These are phyloP conservation scores for Orius insidiosus DNA, from an alignment of 1,140 invertebrate species.

Conservation along the genomic window DNA sequence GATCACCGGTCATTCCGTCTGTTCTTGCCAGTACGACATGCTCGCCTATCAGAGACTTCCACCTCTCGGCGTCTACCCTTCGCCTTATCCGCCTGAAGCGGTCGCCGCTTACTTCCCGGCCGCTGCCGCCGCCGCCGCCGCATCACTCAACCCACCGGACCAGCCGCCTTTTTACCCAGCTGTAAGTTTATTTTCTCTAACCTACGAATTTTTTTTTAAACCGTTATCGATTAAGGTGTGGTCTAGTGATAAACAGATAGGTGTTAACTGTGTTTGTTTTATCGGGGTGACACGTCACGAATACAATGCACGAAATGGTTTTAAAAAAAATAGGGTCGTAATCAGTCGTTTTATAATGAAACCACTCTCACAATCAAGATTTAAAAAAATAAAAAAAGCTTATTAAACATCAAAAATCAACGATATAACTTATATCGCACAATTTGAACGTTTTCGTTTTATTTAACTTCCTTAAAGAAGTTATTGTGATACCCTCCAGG, in stretches of 20 bases:
- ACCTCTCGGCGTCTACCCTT: conserved; percentile 60
- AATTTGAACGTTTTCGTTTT: too few species aligned
- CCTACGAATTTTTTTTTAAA: not conserved
- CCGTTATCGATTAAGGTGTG: not conserved
- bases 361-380: not conserved
- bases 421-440: too few species aligned
- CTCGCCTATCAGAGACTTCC: conserved; percentile 43
- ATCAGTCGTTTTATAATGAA: not conserved
- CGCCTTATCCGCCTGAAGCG: conserved; percentile 33
- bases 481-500: too few species aligned
- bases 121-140: conserved; percentile 34
- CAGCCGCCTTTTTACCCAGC: conserved; percentile 67
- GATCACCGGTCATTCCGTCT: conserved; percentile 77
- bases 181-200: conserved; percentile 37
- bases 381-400: too few species aligned
- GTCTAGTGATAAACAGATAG: too few species aligned
- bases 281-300: not conserved
- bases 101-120: conserved; percentile 68
- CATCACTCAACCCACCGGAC: conserved; percentile 27
- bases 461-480: too few species aligned
- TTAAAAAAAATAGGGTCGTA: too few species aligned
- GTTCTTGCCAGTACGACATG: conserved; percentile 63
- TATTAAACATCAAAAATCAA: too few species aligned
- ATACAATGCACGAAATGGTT: not conserved
- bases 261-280: not conserved